Base-by-base conservation (phyloP, 2,888 invertebrate genomes). In the Tribolium freemani region DNA sequence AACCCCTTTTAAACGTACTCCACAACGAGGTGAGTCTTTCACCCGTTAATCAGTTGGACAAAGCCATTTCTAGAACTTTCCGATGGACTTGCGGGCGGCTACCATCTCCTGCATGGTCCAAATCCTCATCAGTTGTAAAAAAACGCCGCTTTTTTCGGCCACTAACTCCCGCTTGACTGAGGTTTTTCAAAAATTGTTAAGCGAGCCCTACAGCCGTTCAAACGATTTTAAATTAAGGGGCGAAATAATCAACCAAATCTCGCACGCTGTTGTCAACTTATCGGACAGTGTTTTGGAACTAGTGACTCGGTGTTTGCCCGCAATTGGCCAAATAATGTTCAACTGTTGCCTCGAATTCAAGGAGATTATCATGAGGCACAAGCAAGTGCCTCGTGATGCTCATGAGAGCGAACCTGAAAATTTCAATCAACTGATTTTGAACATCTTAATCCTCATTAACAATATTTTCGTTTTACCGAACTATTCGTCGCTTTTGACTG, bases 281-380 rank as follows among this genome's bases (percentile, higher is more conserved):
- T 38, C 61, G 11, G 75, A 72, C 9, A 38, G 50, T 8, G 69
- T 61, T 13, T 70, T 67, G 8, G 67, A 71, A 13, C 61, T 78
- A 20, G 71, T 75, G 13, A 75, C 74, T 8, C 50, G 63, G 1
- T 67, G 74, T 58, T 69, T 81, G 30, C 79, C 79, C 11, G 74
- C 75, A 6, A 75, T 81, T 61, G 81, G 80, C 3, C 77, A 79
- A 48, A 61, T 81, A 51, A 71, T 81, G 71, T 78, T 75, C 11
- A 63, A 73, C 10, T 81, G 78, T 66, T 78, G 78, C 58, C 69
- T 78, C 8, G 73, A 76, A 68, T 79, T 70, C 21, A 81, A 79
- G 66, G 68, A 77, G 45, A 67, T 80, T 5, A 58, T 80, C 26
- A 77, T 74, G 53, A 73, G 72, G 6, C 67, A 71, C 9, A 71